Base-by-base conservation (phyloP, 1,140 invertebrate genomes). In the Orius laevigatus region DNA sequence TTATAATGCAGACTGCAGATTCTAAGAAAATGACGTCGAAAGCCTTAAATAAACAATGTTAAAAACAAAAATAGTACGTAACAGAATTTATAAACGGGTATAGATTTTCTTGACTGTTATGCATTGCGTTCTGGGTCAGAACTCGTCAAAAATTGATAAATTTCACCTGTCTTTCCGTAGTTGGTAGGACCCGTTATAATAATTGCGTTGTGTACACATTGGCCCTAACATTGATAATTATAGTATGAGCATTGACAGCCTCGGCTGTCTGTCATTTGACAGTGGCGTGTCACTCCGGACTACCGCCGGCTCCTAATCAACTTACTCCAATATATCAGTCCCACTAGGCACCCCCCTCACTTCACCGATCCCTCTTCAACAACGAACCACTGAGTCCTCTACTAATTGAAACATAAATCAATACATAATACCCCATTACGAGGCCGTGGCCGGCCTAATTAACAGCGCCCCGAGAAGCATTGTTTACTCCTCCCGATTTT, bases 371-470 rank as follows among this genome's bases (percentile, higher is more conserved):
- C 40, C 40, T 19, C 18, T 18, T 25, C 25, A 11, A 18, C 43
- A 19, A n/a, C n/a, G n/a, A n/a, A 16, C 32, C 19, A 31, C 25
- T n/a, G 15, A 32, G 8, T 32, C 15, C 20, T 45, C 43, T 16
- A 25, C 43, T 45, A 45, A 45, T 45, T 45, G 43, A 45, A 45
- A 45, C 43, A 45, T 45, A 45, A 45, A 45, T 45, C 43, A 45
- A 45, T 45, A 45, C 43, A 45, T 45, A 45, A 45, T 45, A 45
- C 43, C 43, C 43, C 15, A 45, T 45, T 45, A 45, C 43, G 43
- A 31, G 43, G 10, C 43, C 25, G 43, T 31, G 43, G 32, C 43
- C 20, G 40, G 11, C 25, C 43, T 45, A 45, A 45, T 45, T 45
- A 45, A 45, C 43, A 45, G 32, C 43, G 32, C 32, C 43, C 43